Conservation (phyloP, 2,113 vertebrate genomes). For the Protobothrops flavoviridis region DNA sequence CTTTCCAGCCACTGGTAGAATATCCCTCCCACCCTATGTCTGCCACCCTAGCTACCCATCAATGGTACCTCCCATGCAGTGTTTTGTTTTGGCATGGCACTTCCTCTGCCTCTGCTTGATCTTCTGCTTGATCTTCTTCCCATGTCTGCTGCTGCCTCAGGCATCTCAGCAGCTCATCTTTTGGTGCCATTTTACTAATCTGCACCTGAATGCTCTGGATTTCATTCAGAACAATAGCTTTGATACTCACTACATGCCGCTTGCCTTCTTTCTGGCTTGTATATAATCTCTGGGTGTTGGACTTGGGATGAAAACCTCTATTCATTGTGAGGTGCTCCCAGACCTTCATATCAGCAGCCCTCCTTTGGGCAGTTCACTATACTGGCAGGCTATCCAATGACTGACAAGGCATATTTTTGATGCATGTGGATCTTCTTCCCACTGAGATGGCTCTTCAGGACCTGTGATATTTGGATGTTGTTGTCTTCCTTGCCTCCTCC, state of each 20-base stretch:
- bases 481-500: neutral
- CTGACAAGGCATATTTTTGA: neutral
- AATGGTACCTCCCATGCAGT: neutral
- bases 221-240: neutral
- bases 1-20: neutral
- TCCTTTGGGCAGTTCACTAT: neutral
- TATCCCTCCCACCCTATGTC: neutral
- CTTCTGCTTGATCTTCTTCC: neutral
- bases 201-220: neutral
- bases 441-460: neutral
- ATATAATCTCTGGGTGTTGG: neutral
- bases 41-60: neutral
- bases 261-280: neutral
- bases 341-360: neutral
- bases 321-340: neutral
- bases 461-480: neutral
- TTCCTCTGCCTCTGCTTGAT: neutral
- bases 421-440: neutral
- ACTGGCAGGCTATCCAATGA: neutral
- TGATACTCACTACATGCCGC: neutral
- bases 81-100: neutral
- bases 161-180: neutral
- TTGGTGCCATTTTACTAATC: neutral
- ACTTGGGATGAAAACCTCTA: neutral
- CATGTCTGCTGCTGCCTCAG: neutral